phyloP scores from a whole-genome alignment of 2,113 vertebrate species.

The Neotoma lepida region DNA sequence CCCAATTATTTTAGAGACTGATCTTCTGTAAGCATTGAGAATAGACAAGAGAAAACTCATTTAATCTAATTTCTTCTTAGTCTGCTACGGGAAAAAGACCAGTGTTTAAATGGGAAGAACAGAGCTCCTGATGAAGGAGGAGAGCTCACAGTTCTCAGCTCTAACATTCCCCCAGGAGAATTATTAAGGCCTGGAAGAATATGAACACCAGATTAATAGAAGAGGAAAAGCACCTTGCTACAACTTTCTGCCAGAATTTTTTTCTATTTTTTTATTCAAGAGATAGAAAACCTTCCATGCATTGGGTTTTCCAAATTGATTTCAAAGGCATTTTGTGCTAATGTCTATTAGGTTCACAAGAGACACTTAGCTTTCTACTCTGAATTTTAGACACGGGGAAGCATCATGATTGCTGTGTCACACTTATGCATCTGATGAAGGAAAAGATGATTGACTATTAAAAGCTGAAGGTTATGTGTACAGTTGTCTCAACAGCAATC shows the following conservation, averaged over 20 bases:
- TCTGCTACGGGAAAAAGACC: background rate
- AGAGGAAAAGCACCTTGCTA: slow-evolving; percentile 25
- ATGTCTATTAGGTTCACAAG: slow-evolving; percentile 39
- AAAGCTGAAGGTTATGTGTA: slow-evolving; percentile 85
- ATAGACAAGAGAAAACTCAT: background rate
- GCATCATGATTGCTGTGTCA: slow-evolving; percentile 48
- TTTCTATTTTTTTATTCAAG: slow-evolving; percentile 22
- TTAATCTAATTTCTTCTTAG: slow-evolving; percentile 20
- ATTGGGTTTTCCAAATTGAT: slow-evolving; percentile 58
- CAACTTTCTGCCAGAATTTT: slow-evolving; percentile 46
- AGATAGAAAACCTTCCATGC: slow-evolving; percentile 11
- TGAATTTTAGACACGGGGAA: slow-evolving; percentile 5
- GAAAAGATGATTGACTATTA: slow-evolving; percentile 81
- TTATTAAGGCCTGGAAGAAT: slow-evolving; percentile 45
- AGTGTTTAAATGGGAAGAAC: background rate
- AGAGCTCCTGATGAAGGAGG: background rate
- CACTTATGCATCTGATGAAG: slow-evolving; percentile 78
- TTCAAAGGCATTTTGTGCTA: slow-evolving; percentile 48
- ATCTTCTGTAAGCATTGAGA: slow-evolving; percentile 48
- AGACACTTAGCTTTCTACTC: slow-evolving; percentile 7
- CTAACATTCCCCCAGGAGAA: slow-evolving; percentile 44
- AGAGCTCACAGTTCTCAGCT: slow-evolving; percentile 33
- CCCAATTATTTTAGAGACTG: slow-evolving; percentile 27
- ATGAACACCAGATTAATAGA: slow-evolving; percentile 43
- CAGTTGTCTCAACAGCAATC: slow-evolving; percentile 89